Evolutionary conservation across 2,888 invertebrate genomes (phyloP), one percentile per base, ranked within the genome.

Genomic region (Oligia fasciuncula): DNA sequence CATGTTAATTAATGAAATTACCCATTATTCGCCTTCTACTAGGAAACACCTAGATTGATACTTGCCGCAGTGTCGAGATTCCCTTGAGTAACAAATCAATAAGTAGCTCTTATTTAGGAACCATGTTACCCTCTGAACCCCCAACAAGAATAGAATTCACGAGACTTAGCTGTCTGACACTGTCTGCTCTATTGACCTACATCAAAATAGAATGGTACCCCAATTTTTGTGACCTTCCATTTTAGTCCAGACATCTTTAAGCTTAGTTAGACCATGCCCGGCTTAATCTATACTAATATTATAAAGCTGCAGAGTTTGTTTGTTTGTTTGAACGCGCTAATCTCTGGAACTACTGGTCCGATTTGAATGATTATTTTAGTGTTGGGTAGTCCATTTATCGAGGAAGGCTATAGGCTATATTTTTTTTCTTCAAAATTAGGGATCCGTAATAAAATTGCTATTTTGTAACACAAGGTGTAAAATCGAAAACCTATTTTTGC

Each of bases 1-100:
- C 68, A 63, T 80, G 82, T 77, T 79, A 65, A 78, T 79, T 54
- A 40, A n/a, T 63, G 65, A 75, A 67, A 84, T 80, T 69, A 80
- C 68, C 76, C 60, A 85, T 85, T 74, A 83, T 85, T 77, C 29
- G 43, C 60, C 29, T 23, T 29, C 14, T 88, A 79, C 79, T 63
- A 60, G n/a, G 87, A 79, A 82, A 65, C 66, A 75, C 54, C n/a
- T 60, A 46, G 40, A 76, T 67, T 43, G 54, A 62, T 57, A 68
- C 49, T 71, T 35, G 40, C 54, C 46, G 17, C 14, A 35, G n/a
- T 66, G 17, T 60, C 29, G 0, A 63, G 43, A 73, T 63, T 51
- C 8, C 19, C 14, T 54, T 60, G 13, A 19, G 17, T 77, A 66
- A 71, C 2, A 71, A n/a, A 67, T 51, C 23, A 60, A 67, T 67